Evolutionary conservation across 2,113 vertebrate genomes (phyloP).

Genomic region (Terrapene triunguis): DNA sequence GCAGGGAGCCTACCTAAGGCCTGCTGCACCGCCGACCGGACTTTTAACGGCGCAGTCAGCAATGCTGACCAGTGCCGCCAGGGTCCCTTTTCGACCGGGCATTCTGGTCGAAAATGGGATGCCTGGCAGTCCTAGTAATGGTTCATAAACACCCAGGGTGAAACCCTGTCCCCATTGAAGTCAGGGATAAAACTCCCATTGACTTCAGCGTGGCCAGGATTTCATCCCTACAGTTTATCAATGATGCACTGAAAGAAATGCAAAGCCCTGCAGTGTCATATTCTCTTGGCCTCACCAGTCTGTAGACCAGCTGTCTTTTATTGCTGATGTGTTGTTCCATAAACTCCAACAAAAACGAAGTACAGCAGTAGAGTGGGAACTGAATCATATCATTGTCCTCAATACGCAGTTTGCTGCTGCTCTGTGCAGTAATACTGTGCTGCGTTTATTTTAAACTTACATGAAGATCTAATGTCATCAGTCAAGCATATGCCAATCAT

Average conservation of each 20-base stretch:
- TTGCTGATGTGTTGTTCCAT: not conserved
- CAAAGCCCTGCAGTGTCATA: fast-evolving
- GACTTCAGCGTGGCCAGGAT: fast-evolving
- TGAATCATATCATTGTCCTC: not conserved
- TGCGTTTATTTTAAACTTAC: not conserved
- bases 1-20: too few relatives aligned
- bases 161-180: fast-evolving
- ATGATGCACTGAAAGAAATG: not conserved
- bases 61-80: too few relatives aligned
- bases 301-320: not conserved
- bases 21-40: too few relatives aligned
- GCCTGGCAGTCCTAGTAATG: not conserved
- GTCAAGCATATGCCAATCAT: not conserved
- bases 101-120: too few relatives aligned
- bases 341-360: not conserved
- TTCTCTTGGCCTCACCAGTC: not conserved
- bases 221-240: not conserved
- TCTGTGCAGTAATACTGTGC: not conserved
- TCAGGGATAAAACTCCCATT: not conserved
- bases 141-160: fast-evolving
- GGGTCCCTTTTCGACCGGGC: too few relatives aligned
- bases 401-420: not conserved
- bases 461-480: slow-evolving; percentile 4
- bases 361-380: not conserved
- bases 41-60: too few relatives aligned